phyloP scores from a whole-genome alignment of 1,140 invertebrate genomes.

The Pachypeltis micranthus region DNA sequence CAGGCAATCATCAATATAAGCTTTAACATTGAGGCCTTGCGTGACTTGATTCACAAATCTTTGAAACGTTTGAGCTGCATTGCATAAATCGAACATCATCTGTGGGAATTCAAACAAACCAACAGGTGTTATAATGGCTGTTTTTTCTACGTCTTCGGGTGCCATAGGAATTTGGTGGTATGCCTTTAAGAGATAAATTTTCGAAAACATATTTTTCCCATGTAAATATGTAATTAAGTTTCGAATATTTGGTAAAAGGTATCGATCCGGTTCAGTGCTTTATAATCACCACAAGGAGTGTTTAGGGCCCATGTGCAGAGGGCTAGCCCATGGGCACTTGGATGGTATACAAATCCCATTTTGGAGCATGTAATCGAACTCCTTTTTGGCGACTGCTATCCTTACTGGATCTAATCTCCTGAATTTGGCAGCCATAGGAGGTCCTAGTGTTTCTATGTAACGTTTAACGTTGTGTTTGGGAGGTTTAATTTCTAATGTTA shows the following conservation, averaged over 20 bases:
- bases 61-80: slow-evolving; percentile 21
- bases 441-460: too few species aligned
- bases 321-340: background rate
- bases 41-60: slow-evolving; percentile 29
- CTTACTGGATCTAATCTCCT: background rate
- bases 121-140: slow-evolving; percentile 18
- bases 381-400: background rate
- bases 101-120: slow-evolving; percentile 12
- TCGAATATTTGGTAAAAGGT: slow-evolving; percentile 32
- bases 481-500: too few species aligned
- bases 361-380: background rate
- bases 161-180: slow-evolving; percentile 37
- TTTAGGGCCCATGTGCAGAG: too few species aligned
- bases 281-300: slow-evolving; percentile 40
- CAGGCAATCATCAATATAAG: slow-evolving; percentile 44
- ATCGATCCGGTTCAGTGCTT: slow-evolving; percentile 33
- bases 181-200: slow-evolving; percentile 37
- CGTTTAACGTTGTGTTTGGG: too few species aligned
- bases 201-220: slow-evolving; percentile 35
- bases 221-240: slow-evolving; percentile 31
- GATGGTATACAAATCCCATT: background rate
- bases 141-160: slow-evolving; percentile 26
- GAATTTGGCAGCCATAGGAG: too few species aligned
- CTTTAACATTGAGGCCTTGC: slow-evolving; percentile 29
- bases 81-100: slow-evolving; percentile 20